phyloP scores from a whole-genome alignment of 64 coral and sea anemone genomes.

The Pachyseris speciosa region DNA sequence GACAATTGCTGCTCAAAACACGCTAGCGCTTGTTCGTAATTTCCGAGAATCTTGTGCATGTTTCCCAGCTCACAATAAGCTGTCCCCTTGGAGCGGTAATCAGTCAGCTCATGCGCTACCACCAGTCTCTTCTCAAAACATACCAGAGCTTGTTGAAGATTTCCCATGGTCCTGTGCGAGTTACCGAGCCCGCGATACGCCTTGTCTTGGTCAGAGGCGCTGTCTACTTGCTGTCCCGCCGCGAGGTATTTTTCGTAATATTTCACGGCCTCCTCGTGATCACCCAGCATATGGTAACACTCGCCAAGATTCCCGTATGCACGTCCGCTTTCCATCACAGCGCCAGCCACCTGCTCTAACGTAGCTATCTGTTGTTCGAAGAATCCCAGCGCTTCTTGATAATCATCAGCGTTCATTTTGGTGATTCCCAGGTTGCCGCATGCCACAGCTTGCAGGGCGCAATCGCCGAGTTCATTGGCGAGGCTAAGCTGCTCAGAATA shows the following conservation, averaged over 20 bases:
- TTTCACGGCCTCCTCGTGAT: conserved; percentile 79
- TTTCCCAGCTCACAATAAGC: conserved; percentile 97
- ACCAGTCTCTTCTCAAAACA: conserved; percentile 98
- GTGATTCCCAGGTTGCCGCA: conserved; percentile 86
- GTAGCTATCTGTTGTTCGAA: conserved; percentile 86
- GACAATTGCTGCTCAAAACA: conserved; percentile 88
- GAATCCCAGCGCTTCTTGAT: conserved; percentile 77
- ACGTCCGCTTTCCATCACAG: conserved; percentile 79
- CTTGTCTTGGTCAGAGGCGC: conserved; percentile 93
- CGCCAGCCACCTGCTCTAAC: conserved; percentile 66
- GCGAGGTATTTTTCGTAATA: conserved; percentile 86
- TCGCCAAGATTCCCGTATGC: conserved; percentile 91
- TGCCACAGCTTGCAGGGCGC: conserved; percentile 59
- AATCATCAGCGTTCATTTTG: conserved; percentile 72
- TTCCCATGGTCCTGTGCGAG: conserved; percentile 86
- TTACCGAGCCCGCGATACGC: conserved; percentile 95
- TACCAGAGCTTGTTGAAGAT: conserved; percentile 95
- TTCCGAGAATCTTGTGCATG: conserved; percentile 95
- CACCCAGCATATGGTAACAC: conserved; percentile 79
- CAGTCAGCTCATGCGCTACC: conserved; percentile 90
- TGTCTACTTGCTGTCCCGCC: conserved; percentile 78
- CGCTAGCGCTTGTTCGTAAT: conserved; percentile 92
- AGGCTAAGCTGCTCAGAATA: conserved; percentile 82
- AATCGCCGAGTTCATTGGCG: conserved; percentile 80
- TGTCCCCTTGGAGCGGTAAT: conserved; percentile 74